Evolutionary conservation across 2,797 vertebrate species (phyloP), one percentile per base, ranked within the genome.

Genomic region (Notoglanidium macrostoma): DNA sequence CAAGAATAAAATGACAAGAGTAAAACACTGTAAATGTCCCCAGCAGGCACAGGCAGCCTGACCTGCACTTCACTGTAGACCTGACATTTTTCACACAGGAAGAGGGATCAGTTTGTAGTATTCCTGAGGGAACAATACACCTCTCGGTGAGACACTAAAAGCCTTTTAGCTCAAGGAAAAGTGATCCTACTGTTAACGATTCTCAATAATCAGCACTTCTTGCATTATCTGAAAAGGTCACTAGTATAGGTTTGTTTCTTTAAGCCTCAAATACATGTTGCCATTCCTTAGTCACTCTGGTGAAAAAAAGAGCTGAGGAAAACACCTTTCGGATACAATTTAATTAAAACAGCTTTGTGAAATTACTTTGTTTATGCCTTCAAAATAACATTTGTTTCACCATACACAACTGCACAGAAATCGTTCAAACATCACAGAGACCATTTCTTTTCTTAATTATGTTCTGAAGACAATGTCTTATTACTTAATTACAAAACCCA

Each of bases 171-270:
- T 74, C 40, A 70, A 76, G 26, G 70, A 84, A 88, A 85, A 83
- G 61, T 29, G 80, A 84, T 76, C 88, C 74, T 84, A 73, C 83
- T 84, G 76, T 81, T 87, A 88, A 85, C 23, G 23, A 86, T 88
- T 85, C 83, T 86, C 89, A 88, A 89, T 89, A 88, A 84, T 85
- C 87, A 87, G 87, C 87, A 86, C 72, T 90, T 87, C 77, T 84
- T 74, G 49, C n/a, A 44, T 51, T 32, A 67, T 49, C 2, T 11
- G 17, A 79, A 90, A 91, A 89, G 89, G 89, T 87, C 89, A 89
- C 67, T 23, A 9, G 54, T 85, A 68, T 32, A 46, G 46, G 59
- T 70, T 78, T 57, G 59, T 49, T 87, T 76, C 51, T 67, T 76
- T 12, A 83, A n/a, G 21, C 67, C 68, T 46, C 44, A 49, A 5